Evolutionary conservation across 30 jellyfish, hydroid and myxozoan species (phyloP).

Genomic region (Catostylus mosaicus): DNA sequence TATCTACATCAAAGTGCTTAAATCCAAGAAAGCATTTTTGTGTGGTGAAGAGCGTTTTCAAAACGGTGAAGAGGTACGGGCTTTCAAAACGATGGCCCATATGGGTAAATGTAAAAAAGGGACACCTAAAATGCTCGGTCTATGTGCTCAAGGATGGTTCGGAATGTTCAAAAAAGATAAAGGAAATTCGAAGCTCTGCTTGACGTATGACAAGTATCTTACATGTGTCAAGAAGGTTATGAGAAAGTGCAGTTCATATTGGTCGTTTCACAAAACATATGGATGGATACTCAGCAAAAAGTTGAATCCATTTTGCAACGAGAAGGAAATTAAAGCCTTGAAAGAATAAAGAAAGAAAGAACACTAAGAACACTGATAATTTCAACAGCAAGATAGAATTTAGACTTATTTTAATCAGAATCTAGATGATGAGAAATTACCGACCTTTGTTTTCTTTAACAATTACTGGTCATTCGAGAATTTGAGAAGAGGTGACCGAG

Average conservation of each 20-base stretch:
- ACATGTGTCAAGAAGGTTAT: neutral
- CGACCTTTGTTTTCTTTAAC: no score
- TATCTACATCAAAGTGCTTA: no score
- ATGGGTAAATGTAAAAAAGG: neutral
- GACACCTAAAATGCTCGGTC: neutral
- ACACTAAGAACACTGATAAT: no score
- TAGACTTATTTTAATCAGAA: no score
- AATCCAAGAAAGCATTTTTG: neutral
- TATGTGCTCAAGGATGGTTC: neutral
- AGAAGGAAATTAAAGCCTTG: neutral
- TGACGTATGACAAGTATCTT: neutral
- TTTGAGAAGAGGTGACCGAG: no score
- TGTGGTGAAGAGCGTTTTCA: neutral
- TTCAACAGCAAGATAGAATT: no score
- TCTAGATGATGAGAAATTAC: no score
- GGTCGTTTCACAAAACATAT: neutral
- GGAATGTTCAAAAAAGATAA: neutral
- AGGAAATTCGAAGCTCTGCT: neutral
- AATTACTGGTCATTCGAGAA: no score
- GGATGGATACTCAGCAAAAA: neutral
- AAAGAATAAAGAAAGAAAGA: no score
- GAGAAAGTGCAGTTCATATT: constrained; percentile 1
- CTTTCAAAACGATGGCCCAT: neutral
- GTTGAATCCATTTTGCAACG: constrained; percentile 1
- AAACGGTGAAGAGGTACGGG: neutral